Percentiles rank a stretch among this genome's conserved stretches.
Conservation (phyloP, 2,888 invertebrate genomes). For the Tetheella fluctuosa region DNA sequence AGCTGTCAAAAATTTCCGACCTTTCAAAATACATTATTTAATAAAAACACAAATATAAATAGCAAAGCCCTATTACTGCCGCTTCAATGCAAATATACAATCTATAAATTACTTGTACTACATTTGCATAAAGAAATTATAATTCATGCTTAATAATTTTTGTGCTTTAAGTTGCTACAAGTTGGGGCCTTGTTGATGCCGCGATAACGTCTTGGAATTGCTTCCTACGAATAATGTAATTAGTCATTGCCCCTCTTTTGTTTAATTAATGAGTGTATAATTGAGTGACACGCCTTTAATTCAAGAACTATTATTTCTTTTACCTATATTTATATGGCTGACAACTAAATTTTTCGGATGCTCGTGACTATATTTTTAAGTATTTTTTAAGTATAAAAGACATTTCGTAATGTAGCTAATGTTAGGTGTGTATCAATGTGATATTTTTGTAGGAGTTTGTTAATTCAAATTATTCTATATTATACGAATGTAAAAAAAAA, state of each 20-base stretch:
- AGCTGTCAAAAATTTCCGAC: background rate
- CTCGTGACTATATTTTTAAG: too few species aligned
- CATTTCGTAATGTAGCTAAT: too few species aligned
- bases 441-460: too few species aligned
- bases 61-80: constrained; percentile 15
- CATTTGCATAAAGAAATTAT: constrained; percentile 62
- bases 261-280: constrained; percentile 51
- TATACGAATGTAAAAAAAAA: too few species aligned
- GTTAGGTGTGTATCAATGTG: too few species aligned
- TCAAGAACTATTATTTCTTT: background rate
- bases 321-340: too few species aligned
- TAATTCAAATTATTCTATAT: too few species aligned
- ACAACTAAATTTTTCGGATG: too few species aligned
- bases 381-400: too few species aligned
- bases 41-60: constrained; percentile 20
- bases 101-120: constrained; percentile 50
- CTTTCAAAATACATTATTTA: constrained; percentile 14
- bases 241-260: constrained; percentile 50
- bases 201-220: constrained; percentile 55
- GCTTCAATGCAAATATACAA: constrained; percentile 34
- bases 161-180: constrained; percentile 19
- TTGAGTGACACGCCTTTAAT: constrained; percentile 15
- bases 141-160: constrained; percentile 45
- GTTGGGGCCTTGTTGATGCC: constrained; percentile 38
- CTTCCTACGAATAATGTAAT: constrained; percentile 61